Conservation (phyloP, 2,797 vertebrate species). For the Aeoliscus strigatus region DNA sequence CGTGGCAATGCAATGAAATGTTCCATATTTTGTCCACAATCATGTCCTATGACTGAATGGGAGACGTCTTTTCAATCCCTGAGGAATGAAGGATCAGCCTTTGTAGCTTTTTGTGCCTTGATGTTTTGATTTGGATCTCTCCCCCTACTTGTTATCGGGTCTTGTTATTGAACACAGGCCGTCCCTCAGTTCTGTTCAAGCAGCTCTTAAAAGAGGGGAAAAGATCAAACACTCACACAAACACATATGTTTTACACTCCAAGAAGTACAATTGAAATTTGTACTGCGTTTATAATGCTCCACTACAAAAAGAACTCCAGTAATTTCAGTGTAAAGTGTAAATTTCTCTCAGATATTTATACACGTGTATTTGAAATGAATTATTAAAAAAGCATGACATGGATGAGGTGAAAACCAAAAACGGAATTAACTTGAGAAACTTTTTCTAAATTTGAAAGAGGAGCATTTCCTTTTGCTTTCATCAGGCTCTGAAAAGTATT, state of each 20-base stretch:
- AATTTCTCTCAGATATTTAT: slow-evolving; percentile 51
- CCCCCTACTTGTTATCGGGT: slow-evolving; percentile 22
- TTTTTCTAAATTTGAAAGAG: slow-evolving; percentile 51
- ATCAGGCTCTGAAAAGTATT: slow-evolving; percentile 39
- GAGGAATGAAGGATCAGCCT: slow-evolving; percentile 59
- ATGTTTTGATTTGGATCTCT: slow-evolving; percentile 38
- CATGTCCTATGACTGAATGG: slow-evolving; percentile 12
- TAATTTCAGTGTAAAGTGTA: slow-evolving; percentile 18
- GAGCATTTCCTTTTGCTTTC: slow-evolving; percentile 51
- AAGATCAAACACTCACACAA: slow-evolving; percentile 41
- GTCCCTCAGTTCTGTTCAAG: slow-evolving; percentile 29
- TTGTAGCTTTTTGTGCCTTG: slow-evolving; percentile 72
- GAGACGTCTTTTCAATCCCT: slow-evolving; percentile 24
- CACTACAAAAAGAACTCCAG: slow-evolving; percentile 10
- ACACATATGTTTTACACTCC: slow-evolving; percentile 1
- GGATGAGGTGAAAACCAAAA: slow-evolving; percentile 63
- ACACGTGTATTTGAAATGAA: slow-evolving; percentile 51
- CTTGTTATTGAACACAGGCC: slow-evolving; percentile 11
- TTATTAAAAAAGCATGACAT: slow-evolving; percentile 13
- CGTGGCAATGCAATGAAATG: too few relatives aligned
- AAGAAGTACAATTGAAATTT: slow-evolving; percentile 9
- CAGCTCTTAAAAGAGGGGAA: slow-evolving; percentile 30
- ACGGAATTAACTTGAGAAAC: slow-evolving; percentile 39
- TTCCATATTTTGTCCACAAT: slow-evolving; percentile 8
- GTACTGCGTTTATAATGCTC: slow-evolving; percentile 14